Evolutionary conservation across 2,797 vertebrate species (phyloP).

Genomic region (Notamacropus eugenii): DNA sequence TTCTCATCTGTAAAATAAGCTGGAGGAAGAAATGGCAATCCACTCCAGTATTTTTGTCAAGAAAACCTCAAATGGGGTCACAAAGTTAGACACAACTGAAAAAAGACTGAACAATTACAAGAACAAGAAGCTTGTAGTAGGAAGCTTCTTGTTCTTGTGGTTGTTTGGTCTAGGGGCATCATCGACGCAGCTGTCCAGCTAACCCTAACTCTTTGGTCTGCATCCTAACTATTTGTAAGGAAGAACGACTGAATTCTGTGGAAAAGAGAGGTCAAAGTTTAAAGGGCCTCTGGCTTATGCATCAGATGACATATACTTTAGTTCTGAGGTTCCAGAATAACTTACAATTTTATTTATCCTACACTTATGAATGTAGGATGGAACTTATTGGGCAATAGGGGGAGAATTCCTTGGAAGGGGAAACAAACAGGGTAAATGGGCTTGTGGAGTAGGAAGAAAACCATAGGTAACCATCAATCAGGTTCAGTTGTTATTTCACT

Average conservation of each 20-base stretch:
- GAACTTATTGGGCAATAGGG: slow-evolving; percentile 24
- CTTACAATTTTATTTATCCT: background rate
- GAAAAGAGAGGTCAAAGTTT: background rate
- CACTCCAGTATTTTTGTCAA: background rate
- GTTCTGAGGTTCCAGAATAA: background rate
- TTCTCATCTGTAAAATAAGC: background rate
- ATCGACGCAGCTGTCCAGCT: slow-evolving; percentile 18
- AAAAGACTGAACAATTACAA: background rate
- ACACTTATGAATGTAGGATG: background rate
- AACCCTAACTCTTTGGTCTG: slow-evolving; percentile 28
- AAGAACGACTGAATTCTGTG: slow-evolving; percentile 7
- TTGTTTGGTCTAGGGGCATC: slow-evolving; percentile 5
- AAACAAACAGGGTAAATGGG: slow-evolving; percentile 29
- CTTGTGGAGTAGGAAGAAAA: slow-evolving; percentile 41
- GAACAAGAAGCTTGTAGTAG: background rate
- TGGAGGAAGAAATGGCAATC: background rate
- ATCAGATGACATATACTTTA: background rate
- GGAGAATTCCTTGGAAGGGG: slow-evolving; percentile 52
- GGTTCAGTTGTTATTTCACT: background rate
- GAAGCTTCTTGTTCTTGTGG: too few relatives aligned
- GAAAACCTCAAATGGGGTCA: background rate
- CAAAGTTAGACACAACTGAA: background rate
- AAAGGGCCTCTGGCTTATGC: slow-evolving; percentile 55
- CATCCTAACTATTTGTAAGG: slow-evolving; percentile 19
- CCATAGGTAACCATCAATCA: background rate